These are phyloP conservation scores for Platysteira castanea DNA, from an alignment of 2,113 vertebrate species.

Conservation along the genomic window DNA sequence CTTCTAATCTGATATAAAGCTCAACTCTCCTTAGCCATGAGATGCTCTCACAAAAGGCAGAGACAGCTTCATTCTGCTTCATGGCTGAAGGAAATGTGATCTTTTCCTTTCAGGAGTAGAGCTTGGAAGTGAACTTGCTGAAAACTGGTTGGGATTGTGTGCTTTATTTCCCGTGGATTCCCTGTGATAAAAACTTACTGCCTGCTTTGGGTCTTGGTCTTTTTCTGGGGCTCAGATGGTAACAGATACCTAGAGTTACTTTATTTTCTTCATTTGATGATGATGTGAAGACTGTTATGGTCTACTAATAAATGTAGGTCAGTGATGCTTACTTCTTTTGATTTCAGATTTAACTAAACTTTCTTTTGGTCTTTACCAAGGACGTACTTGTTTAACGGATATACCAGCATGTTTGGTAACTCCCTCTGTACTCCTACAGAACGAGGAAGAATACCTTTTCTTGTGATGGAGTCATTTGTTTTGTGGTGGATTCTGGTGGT, in stretches of 20 bases:
- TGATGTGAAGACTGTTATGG: background rate
- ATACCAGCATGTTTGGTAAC: background rate
- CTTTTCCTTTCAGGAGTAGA: too few species aligned
- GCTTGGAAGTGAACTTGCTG: background rate
- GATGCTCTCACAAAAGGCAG: background rate
- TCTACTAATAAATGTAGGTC: background rate
- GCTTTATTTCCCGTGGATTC: background rate
- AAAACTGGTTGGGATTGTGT: fast-evolving
- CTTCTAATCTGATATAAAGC: background rate
- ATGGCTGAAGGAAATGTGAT: background rate
- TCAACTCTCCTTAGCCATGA: background rate
- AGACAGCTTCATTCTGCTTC: background rate
- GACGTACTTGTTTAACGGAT: background rate
- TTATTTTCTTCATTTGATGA: background rate
- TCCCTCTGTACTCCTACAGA: background rate
- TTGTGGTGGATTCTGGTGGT: background rate
- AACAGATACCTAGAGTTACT: background rate
- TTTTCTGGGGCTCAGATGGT: background rate
- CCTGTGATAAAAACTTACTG: background rate
- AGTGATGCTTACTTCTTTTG: background rate
- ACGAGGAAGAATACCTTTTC: background rate
- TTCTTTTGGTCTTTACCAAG: background rate
- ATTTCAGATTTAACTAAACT: background rate
- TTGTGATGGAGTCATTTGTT: background rate
- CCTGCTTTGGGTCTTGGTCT: background rate